A percentile compares a stretch with the other conserved stretches of the same genome.
Evolutionary conservation across 1,140 invertebrate species (phyloP).

Genomic region (Microvelia longipes): DNA sequence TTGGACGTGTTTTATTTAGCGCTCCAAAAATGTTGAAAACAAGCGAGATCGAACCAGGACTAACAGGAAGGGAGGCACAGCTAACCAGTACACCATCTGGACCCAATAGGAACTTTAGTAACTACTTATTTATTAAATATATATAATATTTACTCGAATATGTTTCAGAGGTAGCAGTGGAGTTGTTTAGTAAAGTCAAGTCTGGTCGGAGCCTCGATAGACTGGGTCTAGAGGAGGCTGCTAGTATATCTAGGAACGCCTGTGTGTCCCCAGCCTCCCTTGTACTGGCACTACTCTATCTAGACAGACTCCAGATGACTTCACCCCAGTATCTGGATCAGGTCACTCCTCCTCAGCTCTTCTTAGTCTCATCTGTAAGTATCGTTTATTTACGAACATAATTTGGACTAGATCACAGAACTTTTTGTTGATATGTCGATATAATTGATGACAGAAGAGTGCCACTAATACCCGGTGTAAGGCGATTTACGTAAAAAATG

Average conservation of each 20-base stretch:
- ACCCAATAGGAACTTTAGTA: background rate
- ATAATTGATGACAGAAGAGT: background rate
- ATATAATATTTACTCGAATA: conserved; percentile 17
- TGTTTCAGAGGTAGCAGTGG: conserved; percentile 59
- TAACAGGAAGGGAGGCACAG: too few relatives aligned
- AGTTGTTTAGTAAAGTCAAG: conserved; percentile 57
- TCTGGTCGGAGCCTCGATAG: conserved; percentile 53
- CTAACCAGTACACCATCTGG: too few relatives aligned
- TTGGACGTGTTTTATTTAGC: background rate
- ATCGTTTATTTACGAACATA: too few relatives aligned
- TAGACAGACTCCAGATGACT: conserved; percentile 61
- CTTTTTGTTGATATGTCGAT: background rate
- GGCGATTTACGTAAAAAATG: background rate
- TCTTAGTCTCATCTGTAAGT: conserved; percentile 77
- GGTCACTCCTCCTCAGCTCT: conserved; percentile 73
- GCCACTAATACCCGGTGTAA: background rate
- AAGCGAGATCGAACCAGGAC: background rate
- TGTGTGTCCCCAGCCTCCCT: conserved; percentile 74
- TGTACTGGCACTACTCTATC: conserved; percentile 67
- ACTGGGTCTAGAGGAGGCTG: conserved; percentile 61
- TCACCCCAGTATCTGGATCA: conserved; percentile 68
- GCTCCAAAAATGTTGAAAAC: background rate
- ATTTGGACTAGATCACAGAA: too few relatives aligned
- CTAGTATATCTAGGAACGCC: conserved; percentile 55
- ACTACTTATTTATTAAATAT: background rate